Evolutionary conservation across 2,113 vertebrate species (phyloP), one percentile per base, ranked within the genome.

Genomic region (Cyanocitta stelleri): DNA sequence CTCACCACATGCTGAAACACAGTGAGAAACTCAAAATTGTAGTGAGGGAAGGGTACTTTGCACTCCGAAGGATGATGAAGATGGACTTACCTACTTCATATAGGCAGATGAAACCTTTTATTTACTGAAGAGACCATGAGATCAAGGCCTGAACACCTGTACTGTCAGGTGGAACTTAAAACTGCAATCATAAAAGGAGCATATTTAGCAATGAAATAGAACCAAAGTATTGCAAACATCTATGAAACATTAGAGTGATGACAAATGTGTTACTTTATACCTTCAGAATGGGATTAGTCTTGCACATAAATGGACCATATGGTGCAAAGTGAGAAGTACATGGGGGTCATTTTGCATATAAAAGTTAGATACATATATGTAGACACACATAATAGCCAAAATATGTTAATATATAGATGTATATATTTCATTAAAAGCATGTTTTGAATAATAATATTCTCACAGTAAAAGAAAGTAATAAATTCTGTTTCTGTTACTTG

Each of bases 201-300:
- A 16, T 30, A 63, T 71, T 71, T 89, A 59, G 21, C 37, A 58
- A 16, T 44, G 23, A 66, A 77, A 48, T n/a, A 26, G 39, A 87
- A 90, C 12, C 20, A 52, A 75, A 66, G 37, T 16, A 11, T 9
- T 51, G 10, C 39, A 63, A 51, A 63, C 9, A 8, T 59, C 54
- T 15, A 54, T 22, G 33, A 62, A 80, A 51, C 33, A 26, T 54
- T 58, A 48, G 10, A 43, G 44, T 1, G 3, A 44, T 86, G 54
- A 66, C 12, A 79, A 91, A 91, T 76, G 23, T 26, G 6, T 43
- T 72, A 8, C 76, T 66, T 16, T 43, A 18, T 12, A 15, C 68
- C 37, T 80, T 84, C 46, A 67, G 73, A 56, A n/a, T 37, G 41
- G 44, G 37, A 67, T 89, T 73, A 66, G n/a, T 94, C 51, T 90